phyloP scores from a whole-genome alignment of 2,888 invertebrate genomes.

The Xanthia icteritia region DNA sequence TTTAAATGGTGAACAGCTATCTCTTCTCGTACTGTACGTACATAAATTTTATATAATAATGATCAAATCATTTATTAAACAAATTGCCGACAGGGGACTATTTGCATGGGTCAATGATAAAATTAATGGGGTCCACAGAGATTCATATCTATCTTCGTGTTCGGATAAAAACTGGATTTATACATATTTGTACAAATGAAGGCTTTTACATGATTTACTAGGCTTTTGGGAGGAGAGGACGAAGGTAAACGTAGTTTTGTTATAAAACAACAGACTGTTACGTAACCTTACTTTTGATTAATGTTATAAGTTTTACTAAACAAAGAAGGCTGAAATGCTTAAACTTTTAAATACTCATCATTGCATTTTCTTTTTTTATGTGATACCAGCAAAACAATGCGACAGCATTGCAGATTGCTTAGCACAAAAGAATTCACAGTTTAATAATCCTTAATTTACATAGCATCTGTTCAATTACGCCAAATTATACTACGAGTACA shows the following conservation, averaged over 20 bases:
- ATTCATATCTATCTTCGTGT: slow-evolving; percentile 44
- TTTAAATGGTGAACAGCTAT: not conserved
- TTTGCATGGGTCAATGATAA: slow-evolving; percentile 62
- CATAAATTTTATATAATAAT: slow-evolving; percentile 41
- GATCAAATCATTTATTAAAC: slow-evolving; percentile 64
- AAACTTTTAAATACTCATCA: not conserved
- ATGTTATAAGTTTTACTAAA: not conserved
- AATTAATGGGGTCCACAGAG: slow-evolving; percentile 64
- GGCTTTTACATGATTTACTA: slow-evolving; percentile 31
- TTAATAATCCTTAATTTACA: not conserved
- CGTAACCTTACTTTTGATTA: not conserved
- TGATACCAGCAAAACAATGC: not conserved
- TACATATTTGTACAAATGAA: slow-evolving; percentile 30
- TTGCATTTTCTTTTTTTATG: not conserved
- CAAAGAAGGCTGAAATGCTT: not conserved
- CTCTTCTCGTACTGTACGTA: slow-evolving; percentile 3
- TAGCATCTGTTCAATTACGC: not conserved
- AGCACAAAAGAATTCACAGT: too few species aligned
- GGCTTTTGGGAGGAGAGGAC: slow-evolving; percentile 3
- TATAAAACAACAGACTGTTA: not conserved
- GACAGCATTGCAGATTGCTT: not conserved
- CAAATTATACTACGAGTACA: not conserved
- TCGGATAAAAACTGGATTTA: slow-evolving; percentile 51
- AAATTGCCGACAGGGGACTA: slow-evolving; percentile 59
- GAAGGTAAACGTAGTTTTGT: not conserved